phyloP scores from a whole-genome alignment of 2,797 vertebrate genomes.

The Schizothorax lantsangensis region DNA sequence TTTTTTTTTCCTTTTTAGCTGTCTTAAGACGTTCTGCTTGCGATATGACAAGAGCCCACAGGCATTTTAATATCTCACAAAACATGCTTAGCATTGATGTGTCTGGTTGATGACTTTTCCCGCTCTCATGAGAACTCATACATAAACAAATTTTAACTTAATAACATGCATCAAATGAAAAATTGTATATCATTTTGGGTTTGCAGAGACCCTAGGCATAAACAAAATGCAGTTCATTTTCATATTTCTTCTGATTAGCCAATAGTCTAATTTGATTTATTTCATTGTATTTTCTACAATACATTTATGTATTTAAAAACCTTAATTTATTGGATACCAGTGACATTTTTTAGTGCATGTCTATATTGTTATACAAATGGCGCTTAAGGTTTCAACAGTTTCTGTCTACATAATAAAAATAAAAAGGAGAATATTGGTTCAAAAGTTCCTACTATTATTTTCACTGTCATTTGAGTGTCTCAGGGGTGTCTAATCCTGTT shows the following conservation, averaged over 20 bases:
- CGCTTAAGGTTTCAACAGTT: neutral
- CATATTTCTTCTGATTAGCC: neutral
- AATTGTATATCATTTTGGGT: neutral
- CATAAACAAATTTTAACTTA: neutral
- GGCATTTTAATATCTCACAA: neutral
- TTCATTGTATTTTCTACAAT: neutral
- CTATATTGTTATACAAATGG: neutral
- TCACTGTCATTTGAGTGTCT: neutral
- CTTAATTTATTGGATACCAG: neutral
- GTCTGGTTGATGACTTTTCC: neutral
- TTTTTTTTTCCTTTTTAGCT: neutral
- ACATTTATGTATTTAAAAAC: neutral
- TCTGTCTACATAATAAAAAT: neutral
- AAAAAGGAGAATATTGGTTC: neutral
- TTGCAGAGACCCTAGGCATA: neutral
- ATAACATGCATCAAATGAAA: neutral
- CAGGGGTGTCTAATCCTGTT: neutral
- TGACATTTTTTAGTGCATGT: neutral
- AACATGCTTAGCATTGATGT: neutral
- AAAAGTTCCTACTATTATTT: neutral
- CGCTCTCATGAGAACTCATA: neutral
- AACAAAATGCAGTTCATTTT: neutral
- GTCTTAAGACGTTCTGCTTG: neutral
- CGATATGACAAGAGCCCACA: neutral
- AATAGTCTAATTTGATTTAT: neutral